phyloP scores from a whole-genome alignment of 1,140 invertebrate genomes.

The Drosophila equinoxialis region DNA sequence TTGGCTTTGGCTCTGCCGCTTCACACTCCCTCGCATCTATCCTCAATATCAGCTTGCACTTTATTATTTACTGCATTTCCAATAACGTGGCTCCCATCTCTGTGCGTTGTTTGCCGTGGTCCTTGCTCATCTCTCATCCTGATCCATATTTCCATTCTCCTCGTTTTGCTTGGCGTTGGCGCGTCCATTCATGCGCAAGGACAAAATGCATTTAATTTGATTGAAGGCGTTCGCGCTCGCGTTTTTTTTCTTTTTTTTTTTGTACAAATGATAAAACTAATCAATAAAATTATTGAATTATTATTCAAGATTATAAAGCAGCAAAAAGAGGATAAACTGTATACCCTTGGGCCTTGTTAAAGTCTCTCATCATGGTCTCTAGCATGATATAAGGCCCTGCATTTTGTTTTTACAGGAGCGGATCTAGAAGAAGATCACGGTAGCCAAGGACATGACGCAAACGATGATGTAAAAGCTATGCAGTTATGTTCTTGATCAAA shows the following conservation, averaged over 20 bases:
- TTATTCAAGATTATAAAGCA: conserved; percentile 4
- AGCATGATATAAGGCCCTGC: no score
- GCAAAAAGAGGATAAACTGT: not conserved
- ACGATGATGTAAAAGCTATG: no score
- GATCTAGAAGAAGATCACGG: no score
- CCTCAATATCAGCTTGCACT: conserved; percentile 18
- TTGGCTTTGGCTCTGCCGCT: not conserved
- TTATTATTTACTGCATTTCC: conserved; percentile 57
- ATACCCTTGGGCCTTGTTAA: no score
- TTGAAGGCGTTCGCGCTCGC: conserved; percentile 31
- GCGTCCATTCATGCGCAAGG: conserved; percentile 48
- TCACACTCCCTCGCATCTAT: not conserved
- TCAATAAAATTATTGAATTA: conserved; percentile 51
- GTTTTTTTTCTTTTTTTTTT: conserved; percentile 5
- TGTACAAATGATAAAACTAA: conserved; percentile 43
- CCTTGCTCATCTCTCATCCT: conserved; percentile 7
- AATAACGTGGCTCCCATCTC: conserved; percentile 25
- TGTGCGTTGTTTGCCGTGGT: not conserved
- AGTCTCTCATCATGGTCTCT: no score
- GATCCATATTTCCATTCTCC: not conserved
- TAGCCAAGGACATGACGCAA: no score
- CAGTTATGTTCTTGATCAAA: no score
- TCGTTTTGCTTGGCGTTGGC: conserved; percentile 2
- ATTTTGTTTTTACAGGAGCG: no score
- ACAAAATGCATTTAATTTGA: conserved; percentile 54